Evolutionary conservation across 2,113 vertebrate genomes (phyloP), one percentile per base, ranked within the genome.

Genomic region (Rhinolophus ferrumequinum): DNA sequence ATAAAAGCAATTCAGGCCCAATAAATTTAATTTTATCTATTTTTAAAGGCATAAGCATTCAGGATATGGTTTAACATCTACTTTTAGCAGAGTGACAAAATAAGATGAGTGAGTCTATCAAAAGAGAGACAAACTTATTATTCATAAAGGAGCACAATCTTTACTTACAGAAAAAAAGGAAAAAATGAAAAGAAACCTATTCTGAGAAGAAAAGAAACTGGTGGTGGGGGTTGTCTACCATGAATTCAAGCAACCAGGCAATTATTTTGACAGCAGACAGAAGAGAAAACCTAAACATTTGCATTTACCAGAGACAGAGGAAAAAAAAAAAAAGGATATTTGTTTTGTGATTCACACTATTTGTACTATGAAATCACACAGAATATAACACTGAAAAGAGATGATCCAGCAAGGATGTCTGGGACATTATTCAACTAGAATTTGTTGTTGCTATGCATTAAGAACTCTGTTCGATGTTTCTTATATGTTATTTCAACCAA

Each of bases 51-150:
- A 58, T 26, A 93, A 62, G 24, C 33, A 64, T 28, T 66, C 41
- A 41, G 11, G 16, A 21, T 64, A 33, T 22, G 21, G 21, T 4
- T 47, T 96, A 75, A 70, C 2, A 85, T 60, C 90, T 90, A 35
- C 30, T 79, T 97, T 35, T 38, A 83, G 44, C 95, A 94, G 67
- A 96, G 93, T 83, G 30, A 3, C 79, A 96, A 91, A 97, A 96
- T 96, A 88, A 95, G 64, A 94, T 64, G 85, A 73, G 54, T 35
- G 19, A 13, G 26, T 69, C 38, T 77, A 80, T 87, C 90, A 90
- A 96, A 97, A 90, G 75, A 96, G 90, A 19, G 1, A 91, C 30
- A 60, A 70, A 76, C 26, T 79, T 87, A 28, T 69, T 44, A 58
- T 79, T 66, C 26, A 66, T 77, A 69, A 70, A 62, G 66, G 33